Evolutionary conservation across 1,140 invertebrate species (phyloP), one percentile per base, ranked within the genome.

Genomic region (Eciton burchellii): DNA sequence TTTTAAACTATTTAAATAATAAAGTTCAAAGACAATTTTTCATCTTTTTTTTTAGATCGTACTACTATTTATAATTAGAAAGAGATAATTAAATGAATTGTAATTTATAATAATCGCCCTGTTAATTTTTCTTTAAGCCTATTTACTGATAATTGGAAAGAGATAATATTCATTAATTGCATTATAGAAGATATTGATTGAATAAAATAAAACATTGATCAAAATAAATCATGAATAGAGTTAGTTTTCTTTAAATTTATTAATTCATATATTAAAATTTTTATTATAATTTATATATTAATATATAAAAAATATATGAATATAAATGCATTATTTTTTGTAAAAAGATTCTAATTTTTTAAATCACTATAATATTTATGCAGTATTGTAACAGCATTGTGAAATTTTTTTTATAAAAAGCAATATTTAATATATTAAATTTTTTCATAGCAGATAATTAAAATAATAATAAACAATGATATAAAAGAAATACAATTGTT

Each of bases 391-490:
- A 83, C 62, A 11, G 76, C 21, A 66, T 9, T 66, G 19, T 87
- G 57, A 59, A 83, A 82, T 82, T 72, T 87, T 47, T 85, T 87
- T 79, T 66, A 83, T 49, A 19, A 71, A 45, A 65, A 83, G 65
- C 24, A 11, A 19, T 49, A 82, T 77, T 68, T 83, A 77, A 70
- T 81, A 86, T 87, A 87, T 87, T 77, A 73, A 86, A 87, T 87
- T 87, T 86, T 68, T 87, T 35, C 35, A 72, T 86, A 87, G 66
- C 26, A 68, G 56, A 68, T 59, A 72, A 86, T 72, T 76, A 76
- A 26, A 52, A n/a, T n/a, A n/a, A n/a, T n/a, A n/a, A n/a, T n/a
- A n/a, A n/a, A n/a, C 24, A 74, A 60, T 63, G 63, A 49, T 63
- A 65, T 54, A 76, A 35, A 52, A 57, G 35, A 29, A 1, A 21